Evolutionary conservation across 1,140 invertebrate species (phyloP).

Genomic region (Metopolophium dirhodum): DNA sequence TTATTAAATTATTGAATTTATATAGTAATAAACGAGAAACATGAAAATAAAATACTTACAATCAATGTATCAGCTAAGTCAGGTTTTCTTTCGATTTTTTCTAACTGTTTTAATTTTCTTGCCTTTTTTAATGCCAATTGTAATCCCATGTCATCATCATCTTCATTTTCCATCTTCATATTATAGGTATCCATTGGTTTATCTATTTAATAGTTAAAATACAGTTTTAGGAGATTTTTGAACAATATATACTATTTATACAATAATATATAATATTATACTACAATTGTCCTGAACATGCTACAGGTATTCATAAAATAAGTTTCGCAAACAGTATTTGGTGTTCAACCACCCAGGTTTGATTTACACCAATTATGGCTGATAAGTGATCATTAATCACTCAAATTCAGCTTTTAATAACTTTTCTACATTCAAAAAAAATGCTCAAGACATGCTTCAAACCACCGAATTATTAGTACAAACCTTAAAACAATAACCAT

Average conservation of each 20-base stretch:
- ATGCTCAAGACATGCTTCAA: too few species aligned
- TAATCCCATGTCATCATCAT: slow-evolving; percentile 80
- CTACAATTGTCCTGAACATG: too few species aligned
- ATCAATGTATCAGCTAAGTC: slow-evolving; percentile 8
- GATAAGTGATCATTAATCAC: background rate
- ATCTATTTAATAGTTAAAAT: slow-evolving; percentile 19
- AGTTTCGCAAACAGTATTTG: too few species aligned
- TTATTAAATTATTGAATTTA: too few species aligned
- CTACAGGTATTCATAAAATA: too few species aligned
- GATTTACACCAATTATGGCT: background rate
- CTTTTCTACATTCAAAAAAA: too few species aligned
- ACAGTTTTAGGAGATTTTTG: background rate
- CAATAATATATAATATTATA: too few species aligned
- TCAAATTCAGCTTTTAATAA: background rate
- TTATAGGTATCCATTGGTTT: background rate
- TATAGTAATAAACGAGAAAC: too few species aligned
- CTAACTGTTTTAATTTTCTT: slow-evolving; percentile 73
- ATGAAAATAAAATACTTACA: slow-evolving; percentile 20
- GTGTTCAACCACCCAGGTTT: too few species aligned
- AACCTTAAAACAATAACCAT: too few species aligned
- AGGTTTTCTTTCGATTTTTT: slow-evolving; percentile 61
- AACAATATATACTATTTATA: too few species aligned
- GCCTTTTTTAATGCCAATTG: slow-evolving; percentile 78
- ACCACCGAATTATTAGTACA: too few species aligned
- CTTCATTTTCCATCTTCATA: slow-evolving; percentile 68